phyloP scores from a whole-genome alignment of 2,888 invertebrate genomes.

The Strigamia maritima region DNA sequence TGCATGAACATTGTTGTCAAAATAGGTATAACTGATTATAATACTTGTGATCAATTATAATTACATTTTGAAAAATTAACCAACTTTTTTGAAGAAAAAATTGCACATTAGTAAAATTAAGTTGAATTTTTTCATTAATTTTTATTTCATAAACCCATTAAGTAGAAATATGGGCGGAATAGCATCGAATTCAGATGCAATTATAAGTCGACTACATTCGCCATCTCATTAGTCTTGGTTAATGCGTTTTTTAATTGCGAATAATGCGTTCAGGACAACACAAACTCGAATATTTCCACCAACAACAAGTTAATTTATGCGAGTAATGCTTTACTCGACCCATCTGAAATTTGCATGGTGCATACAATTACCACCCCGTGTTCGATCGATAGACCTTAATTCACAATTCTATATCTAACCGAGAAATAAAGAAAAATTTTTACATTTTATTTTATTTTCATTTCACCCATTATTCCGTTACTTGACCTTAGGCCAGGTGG shows the following conservation, averaged over 20 bases:
- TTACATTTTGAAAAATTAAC: too few species aligned
- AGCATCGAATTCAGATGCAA: neutral
- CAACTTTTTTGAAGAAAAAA: too few species aligned
- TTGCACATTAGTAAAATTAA: neutral
- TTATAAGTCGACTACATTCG: constrained; percentile 5
- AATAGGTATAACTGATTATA: too few species aligned
- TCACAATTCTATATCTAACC: neutral
- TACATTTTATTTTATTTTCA: neutral
- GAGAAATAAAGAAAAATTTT: neutral
- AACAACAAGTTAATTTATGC: constrained; percentile 6
- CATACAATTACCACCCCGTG: neutral
- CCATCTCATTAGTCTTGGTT: neutral
- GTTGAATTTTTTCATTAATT: neutral
- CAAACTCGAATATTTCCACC: neutral
- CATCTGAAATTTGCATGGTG: neutral
- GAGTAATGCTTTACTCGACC: neutral
- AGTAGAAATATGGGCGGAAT: neutral
- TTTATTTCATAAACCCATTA: neutral
- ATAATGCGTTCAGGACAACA: constrained; percentile 5
- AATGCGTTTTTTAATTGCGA: constrained; percentile 21
- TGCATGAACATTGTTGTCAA: too few species aligned
- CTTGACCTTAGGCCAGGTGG: neutral
- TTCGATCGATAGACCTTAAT: neutral
- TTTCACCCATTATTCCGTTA: neutral
- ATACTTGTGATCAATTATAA: too few species aligned